Evolutionary conservation across 2,797 vertebrate species (phyloP).

Genomic region (Acanthurus tractus): DNA sequence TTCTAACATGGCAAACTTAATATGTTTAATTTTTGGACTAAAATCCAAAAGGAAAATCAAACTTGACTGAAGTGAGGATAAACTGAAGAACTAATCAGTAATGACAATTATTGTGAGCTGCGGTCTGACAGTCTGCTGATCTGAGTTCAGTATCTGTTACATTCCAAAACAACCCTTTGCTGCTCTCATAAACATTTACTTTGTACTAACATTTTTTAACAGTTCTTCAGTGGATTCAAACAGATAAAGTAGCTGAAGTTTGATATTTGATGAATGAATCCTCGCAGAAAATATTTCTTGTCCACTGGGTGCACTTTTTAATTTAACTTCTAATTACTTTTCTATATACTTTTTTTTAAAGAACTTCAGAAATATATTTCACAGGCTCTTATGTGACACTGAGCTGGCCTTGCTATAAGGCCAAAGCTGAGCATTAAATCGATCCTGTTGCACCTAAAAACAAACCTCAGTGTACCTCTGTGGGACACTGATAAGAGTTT

Average conservation of each 20-base stretch:
- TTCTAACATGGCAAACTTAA: background rate
- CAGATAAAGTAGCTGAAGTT: background rate
- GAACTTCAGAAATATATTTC: slow-evolving; percentile 61
- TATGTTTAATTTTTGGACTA: background rate
- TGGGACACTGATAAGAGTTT: background rate
- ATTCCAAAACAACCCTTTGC: too few relatives aligned
- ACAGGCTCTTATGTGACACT: slow-evolving; percentile 31
- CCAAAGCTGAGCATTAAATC: background rate
- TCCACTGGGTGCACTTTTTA: background rate
- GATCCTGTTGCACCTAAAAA: slow-evolving; percentile 14
- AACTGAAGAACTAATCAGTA: background rate
- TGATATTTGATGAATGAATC: slow-evolving; percentile 15
- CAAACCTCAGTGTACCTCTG: slow-evolving; percentile 2
- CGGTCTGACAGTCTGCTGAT: background rate
- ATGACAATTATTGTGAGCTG: background rate
- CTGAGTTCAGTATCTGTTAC: background rate
- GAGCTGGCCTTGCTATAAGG: slow-evolving; percentile 1
- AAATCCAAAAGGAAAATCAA: background rate
- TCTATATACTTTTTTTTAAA: slow-evolving; percentile 63
- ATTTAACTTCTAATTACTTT: slow-evolving; percentile 56
- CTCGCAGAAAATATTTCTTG: slow-evolving; percentile 28
- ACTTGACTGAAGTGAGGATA: background rate
- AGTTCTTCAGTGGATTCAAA: background rate
- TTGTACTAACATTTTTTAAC: background rate
- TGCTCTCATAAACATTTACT: too few relatives aligned